Conservation (phyloP, 2,113 vertebrate species). For the Hemiscyllium ocellatum region DNA sequence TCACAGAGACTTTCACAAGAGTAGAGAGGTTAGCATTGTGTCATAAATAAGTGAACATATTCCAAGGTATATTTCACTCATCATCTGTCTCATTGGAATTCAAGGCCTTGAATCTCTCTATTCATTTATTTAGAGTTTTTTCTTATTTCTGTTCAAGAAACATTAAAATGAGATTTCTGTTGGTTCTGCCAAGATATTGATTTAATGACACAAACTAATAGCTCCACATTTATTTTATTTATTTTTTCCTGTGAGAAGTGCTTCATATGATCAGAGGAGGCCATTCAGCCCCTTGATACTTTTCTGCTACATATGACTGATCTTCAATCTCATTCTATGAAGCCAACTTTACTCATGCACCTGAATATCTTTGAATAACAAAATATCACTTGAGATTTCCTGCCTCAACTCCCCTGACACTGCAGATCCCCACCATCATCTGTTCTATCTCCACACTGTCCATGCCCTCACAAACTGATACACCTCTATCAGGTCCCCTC, state of each 20-base stretch:
- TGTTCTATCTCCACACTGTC: no score
- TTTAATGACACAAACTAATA: not conserved
- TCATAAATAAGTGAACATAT: slow-evolving; percentile 25
- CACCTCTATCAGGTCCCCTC: no score
- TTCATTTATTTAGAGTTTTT: slow-evolving; percentile 2
- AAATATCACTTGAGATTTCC: no score
- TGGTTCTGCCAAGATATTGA: not conserved
- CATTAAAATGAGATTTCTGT: not conserved
- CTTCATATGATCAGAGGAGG: no score
- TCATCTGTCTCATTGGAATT: slow-evolving; percentile 2
- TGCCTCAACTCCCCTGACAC: no score
- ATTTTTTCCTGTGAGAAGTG: not conserved
- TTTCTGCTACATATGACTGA: no score
- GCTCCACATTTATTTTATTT: not conserved
- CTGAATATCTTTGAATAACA: no score
- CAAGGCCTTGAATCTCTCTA: slow-evolving; percentile 11
- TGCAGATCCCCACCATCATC: no score
- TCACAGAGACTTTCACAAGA: slow-evolving; percentile 19
- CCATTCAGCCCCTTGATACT: no score
- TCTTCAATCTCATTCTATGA: no score
- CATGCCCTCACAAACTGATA: no score
- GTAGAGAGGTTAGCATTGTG: slow-evolving; percentile 27
- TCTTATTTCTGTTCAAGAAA: slow-evolving; percentile 3
- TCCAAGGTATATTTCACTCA: slow-evolving; percentile 12
- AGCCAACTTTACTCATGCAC: no score